Evolutionary conservation across 2,113 vertebrate genomes (phyloP).

Genomic region (Malaclemys terrapin): DNA sequence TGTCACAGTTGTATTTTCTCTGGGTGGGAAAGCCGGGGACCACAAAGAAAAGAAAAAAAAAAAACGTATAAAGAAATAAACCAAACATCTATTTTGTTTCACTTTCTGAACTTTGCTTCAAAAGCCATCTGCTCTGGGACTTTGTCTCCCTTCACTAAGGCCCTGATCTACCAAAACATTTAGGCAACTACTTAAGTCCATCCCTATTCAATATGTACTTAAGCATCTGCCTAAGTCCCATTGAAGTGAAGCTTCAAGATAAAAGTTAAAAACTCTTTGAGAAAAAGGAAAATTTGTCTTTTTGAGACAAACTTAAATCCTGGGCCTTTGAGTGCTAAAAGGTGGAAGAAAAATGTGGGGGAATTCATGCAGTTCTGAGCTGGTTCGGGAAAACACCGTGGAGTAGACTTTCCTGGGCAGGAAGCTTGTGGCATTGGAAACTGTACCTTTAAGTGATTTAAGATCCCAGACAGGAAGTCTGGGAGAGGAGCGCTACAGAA

Average conservation of each 20-base stretch:
- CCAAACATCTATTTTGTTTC: conserved; percentile 55
- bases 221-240: not conserved
- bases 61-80: not conserved
- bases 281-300: not conserved
- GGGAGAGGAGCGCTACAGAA: not conserved
- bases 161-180: not conserved
- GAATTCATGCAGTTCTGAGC: not conserved
- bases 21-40: conserved; percentile 54
- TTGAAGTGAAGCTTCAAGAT: not conserved
- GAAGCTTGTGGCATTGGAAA: not conserved
- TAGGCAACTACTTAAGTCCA: not conserved
- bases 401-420: not conserved
- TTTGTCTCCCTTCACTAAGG: not conserved
- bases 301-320: not conserved
- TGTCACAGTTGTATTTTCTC: conserved; percentile 58
- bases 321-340: not conserved
- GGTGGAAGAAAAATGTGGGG: not conserved
- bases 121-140: not conserved
- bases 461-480: not conserved
- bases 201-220: not conserved
- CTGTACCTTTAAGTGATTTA: not conserved
- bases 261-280: not conserved
- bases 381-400: not conserved
- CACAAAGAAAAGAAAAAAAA: conserved; percentile 51
- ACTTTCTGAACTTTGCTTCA: conserved; percentile 25